These are phyloP conservation scores for Paracentrotus lividus DNA, from an alignment of 53 echinoderm and acorn worm species.

Conservation along the genomic window DNA sequence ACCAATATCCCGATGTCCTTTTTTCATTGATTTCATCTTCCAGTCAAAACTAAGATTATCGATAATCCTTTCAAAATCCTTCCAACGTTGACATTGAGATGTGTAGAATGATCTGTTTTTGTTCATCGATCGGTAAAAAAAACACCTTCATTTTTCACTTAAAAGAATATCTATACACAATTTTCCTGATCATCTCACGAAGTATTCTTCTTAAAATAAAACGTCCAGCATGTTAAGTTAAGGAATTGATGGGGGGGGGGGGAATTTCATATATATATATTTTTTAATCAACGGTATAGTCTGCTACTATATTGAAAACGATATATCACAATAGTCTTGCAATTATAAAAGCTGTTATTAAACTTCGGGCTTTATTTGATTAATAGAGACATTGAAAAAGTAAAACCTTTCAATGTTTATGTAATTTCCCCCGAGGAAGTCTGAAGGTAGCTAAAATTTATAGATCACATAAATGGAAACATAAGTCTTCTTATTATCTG, in stretches of 20 bases:
- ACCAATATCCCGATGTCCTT: background rate
- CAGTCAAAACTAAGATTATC: background rate
- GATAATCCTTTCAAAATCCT: background rate
- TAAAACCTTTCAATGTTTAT: too few species aligned
- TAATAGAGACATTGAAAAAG: too few species aligned
- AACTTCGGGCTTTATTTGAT: too few species aligned
- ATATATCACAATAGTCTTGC: too few species aligned
- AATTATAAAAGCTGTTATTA: too few species aligned
- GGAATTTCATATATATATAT: too few species aligned
- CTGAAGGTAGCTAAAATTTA: too few species aligned
- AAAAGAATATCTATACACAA: background rate
- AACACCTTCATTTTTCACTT: background rate
- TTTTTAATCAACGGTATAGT: too few species aligned
- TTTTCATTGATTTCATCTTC: background rate
- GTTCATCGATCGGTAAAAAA: background rate
- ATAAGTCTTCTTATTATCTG: slow-evolving; percentile 4
- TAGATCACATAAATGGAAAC: background rate
- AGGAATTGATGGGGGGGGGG: too few species aligned
- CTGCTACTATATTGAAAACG: too few species aligned
- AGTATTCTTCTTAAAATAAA: background rate
- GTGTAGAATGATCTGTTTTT: background rate
- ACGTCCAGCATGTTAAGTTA: too few species aligned
- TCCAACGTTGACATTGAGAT: background rate
- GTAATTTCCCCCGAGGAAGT: too few species aligned
- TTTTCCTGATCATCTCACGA: background rate